Evolutionary conservation across 2,797 vertebrate species (phyloP).

Genomic region (Eremophila alpestris): DNA sequence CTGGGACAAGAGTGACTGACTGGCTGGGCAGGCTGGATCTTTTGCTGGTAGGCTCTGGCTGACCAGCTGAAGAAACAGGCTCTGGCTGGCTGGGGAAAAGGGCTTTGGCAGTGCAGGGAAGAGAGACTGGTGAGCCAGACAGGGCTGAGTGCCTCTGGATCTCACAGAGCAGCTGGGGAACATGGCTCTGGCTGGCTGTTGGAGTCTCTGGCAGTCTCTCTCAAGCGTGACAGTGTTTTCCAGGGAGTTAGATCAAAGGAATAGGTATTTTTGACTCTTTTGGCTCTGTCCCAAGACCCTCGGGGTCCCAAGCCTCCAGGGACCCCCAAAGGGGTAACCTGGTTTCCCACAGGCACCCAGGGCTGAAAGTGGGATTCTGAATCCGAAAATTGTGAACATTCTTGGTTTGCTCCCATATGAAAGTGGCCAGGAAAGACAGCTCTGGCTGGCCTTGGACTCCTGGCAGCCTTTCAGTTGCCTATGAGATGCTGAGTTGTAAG

Average conservation of each 20-base stretch:
- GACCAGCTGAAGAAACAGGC: not conserved
- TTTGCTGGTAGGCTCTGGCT: not conserved
- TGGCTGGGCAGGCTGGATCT: not conserved
- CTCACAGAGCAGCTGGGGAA: not conserved
- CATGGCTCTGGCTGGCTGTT: not conserved
- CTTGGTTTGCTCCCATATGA: not conserved
- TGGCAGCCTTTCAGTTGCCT: not conserved
- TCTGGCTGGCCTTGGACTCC: not conserved
- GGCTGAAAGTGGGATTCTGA: not conserved
- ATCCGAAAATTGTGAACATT: rapidly evolving
- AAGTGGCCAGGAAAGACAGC: not conserved
- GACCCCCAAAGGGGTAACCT: too few species aligned
- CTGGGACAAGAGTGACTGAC: not conserved
- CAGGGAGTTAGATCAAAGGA: too few species aligned
- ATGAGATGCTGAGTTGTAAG: not conserved
- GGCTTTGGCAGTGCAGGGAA: not conserved
- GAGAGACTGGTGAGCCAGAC: not conserved
- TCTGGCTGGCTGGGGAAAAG: not conserved
- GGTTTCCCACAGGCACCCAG: too few species aligned
- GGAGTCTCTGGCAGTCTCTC: not conserved
- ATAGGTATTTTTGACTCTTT: too few species aligned
- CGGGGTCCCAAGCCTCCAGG: too few species aligned
- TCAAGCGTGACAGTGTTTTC: too few species aligned
- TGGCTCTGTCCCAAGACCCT: too few species aligned
- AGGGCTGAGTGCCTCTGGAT: not conserved